phyloP scores from a whole-genome alignment of 1,140 invertebrate genomes.

The Lutraria rhynchaena region DNA sequence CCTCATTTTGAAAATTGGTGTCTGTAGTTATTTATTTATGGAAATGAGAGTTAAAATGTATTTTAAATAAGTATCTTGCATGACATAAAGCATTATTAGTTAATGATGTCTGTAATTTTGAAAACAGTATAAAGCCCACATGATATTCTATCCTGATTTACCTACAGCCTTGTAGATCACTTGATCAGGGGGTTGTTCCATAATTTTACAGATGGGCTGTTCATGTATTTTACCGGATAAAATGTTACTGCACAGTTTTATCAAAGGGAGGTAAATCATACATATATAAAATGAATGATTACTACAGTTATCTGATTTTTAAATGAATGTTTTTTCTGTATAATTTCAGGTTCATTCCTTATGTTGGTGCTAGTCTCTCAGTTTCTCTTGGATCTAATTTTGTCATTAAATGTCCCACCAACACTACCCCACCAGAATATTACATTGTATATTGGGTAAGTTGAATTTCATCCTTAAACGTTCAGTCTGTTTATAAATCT shows the following conservation, averaged over 20 bases:
- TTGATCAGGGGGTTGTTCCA: too few species aligned
- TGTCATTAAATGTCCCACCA: constrained; percentile 23
- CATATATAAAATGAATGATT: neutral
- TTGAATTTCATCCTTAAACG: too few species aligned
- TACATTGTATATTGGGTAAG: constrained; percentile 51
- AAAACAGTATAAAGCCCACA: too few species aligned
- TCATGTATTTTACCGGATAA: too few species aligned
- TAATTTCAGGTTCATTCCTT: constrained; percentile 39
- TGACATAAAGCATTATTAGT: constrained; percentile 6
- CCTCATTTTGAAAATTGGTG: too few species aligned
- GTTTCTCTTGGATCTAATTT: constrained; percentile 20
- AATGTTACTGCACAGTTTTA: too few species aligned
- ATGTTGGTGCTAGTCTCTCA: constrained; percentile 9
- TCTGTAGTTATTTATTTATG: constrained; percentile 26
- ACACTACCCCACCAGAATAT: constrained; percentile 12
- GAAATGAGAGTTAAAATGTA: neutral
- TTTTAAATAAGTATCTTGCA: constrained; percentile 28
- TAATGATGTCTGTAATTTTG: too few species aligned
- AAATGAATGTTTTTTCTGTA: constrained; percentile 9
- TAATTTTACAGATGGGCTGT: too few species aligned
- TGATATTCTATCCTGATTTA: too few species aligned
- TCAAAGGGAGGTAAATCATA: constrained; percentile 11
- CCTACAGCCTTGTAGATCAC: too few species aligned
- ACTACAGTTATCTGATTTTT: neutral
- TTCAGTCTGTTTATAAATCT: too few species aligned